phyloP scores from a whole-genome alignment of 2,113 vertebrate species.

The Dissostichus mawsoni region DNA sequence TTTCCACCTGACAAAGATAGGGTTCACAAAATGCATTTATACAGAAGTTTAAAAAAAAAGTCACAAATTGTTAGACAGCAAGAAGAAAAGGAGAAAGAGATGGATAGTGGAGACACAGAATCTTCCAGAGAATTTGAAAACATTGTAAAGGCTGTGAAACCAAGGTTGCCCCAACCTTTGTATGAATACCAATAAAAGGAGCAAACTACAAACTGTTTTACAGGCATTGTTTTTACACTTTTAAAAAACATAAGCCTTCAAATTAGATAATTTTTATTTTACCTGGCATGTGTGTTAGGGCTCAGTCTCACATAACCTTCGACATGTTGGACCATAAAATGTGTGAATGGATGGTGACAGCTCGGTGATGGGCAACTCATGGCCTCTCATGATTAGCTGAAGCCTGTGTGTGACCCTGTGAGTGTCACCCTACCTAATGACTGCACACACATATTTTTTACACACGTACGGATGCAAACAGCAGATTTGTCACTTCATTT shows the following conservation, averaged over 20 bases:
- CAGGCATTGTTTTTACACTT: not conserved
- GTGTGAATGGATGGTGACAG: slow-evolving; percentile 61
- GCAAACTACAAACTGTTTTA: not conserved
- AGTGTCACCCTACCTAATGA: slow-evolving; percentile 61
- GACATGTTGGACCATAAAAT: slow-evolving; percentile 41
- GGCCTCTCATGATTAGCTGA: slow-evolving; percentile 55
- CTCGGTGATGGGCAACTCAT: slow-evolving; percentile 58
- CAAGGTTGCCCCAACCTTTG: not conserved
- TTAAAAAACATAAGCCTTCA: slow-evolving; percentile 13
- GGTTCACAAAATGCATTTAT: not conserved
- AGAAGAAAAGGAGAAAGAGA: not conserved
- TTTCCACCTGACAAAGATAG: not conserved
- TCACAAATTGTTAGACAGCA: not conserved
- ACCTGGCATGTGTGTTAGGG: slow-evolving; percentile 3
- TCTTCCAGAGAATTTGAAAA: not conserved
- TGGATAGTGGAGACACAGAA: not conserved
- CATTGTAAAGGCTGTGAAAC: not conserved
- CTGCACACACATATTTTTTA: slow-evolving; percentile 24
- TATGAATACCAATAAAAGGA: not conserved
- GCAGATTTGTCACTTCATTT: slow-evolving; percentile 76
- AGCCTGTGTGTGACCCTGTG: slow-evolving; percentile 68
- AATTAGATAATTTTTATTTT: slow-evolving; percentile 8
- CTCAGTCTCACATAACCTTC: slow-evolving; percentile 44
- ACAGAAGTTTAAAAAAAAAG: not conserved
- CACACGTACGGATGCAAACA: slow-evolving; percentile 48